Evolutionary conservation across 2,797 vertebrate species (phyloP).

Genomic region (Pseudomugil tenellus): DNA sequence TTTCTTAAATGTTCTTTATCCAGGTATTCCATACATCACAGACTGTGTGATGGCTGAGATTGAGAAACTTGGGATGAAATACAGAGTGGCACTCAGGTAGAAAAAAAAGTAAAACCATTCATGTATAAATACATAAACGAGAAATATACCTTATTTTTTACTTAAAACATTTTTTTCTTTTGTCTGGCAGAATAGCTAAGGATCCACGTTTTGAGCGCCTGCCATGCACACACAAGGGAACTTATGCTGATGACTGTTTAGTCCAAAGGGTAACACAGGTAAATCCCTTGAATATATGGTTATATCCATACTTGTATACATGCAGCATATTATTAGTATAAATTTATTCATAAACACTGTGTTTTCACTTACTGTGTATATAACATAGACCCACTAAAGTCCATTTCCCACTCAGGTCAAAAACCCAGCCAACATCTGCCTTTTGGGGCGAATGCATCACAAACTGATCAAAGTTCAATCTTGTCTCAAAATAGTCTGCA

Average conservation of each 20-base stretch:
- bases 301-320: not conserved
- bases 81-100: constrained; percentile 93
- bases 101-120: not conserved
- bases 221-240: constrained; percentile 94
- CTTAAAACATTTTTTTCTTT: not conserved
- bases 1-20: constrained; percentile 15
- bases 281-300: constrained; percentile 37
- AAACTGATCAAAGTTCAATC: not conserved
- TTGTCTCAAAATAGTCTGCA: not conserved
- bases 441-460: not conserved
- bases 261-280: constrained; percentile 98
- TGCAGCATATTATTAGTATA: not conserved
- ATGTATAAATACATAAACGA: not conserved
- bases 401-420: not conserved
- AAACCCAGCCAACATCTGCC: not conserved
- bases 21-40: constrained; percentile 97
- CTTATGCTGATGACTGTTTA: constrained; percentile 97
- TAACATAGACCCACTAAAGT: not conserved
- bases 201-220: constrained; percentile 95
- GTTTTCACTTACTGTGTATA: not conserved
- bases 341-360: not conserved
- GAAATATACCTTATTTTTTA: not conserved
- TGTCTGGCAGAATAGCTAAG: constrained; percentile 90
- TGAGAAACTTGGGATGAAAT: constrained; percentile 97
- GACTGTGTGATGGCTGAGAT: constrained; percentile 99